A percentile compares a stretch with the other conserved stretches of the same genome.
These are phyloP conservation scores for Bombus sylvicola DNA, from an alignment of 1,140 invertebrate genomes.

Conservation along the genomic window DNA sequence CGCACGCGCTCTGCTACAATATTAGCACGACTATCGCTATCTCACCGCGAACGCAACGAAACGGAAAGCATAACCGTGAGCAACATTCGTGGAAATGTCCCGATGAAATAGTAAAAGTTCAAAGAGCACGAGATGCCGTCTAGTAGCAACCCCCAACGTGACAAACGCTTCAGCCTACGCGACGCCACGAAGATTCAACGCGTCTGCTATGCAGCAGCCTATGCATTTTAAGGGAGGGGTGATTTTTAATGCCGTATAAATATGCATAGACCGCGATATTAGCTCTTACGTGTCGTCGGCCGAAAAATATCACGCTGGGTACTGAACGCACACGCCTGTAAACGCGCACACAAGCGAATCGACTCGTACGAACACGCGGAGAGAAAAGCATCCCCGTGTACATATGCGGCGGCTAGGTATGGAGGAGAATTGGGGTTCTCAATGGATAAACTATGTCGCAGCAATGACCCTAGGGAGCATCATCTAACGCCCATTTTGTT, in stretches of 20 bases:
- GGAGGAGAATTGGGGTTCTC: conserved; percentile 73
- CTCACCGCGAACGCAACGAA: not conserved
- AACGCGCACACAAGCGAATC: not conserved
- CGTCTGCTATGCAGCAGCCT: conserved; percentile 74
- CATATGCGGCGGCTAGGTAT: conserved; percentile 36
- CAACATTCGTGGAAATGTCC: not conserved
- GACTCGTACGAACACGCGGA: conserved; percentile 36
- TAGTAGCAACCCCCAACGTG: conserved; percentile 5
- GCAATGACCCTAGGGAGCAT: conserved; percentile 78
- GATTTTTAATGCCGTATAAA: conserved; percentile 83
- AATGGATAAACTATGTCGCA: conserved; percentile 83
- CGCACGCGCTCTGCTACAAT: not conserved
- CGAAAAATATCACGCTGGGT: conserved; percentile 77
- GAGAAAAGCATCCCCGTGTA: conserved; percentile 67
- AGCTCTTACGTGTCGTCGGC: conserved; percentile 79
- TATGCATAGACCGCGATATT: conserved; percentile 82
- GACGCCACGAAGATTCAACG: conserved; percentile 62
- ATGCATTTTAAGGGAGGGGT: conserved; percentile 81
- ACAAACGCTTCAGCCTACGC: conserved; percentile 50
- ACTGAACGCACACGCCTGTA: not conserved
- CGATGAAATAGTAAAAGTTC: conserved; percentile 46
- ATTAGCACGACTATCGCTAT: not conserved
- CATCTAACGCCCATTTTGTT: conserved; percentile 82
- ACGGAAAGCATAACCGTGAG: too few species aligned
- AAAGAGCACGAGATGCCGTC: conserved; percentile 23